These are phyloP conservation scores for Drosophila leonis DNA, from an alignment of 2,888 invertebrate genomes.

Conservation along the genomic window DNA sequence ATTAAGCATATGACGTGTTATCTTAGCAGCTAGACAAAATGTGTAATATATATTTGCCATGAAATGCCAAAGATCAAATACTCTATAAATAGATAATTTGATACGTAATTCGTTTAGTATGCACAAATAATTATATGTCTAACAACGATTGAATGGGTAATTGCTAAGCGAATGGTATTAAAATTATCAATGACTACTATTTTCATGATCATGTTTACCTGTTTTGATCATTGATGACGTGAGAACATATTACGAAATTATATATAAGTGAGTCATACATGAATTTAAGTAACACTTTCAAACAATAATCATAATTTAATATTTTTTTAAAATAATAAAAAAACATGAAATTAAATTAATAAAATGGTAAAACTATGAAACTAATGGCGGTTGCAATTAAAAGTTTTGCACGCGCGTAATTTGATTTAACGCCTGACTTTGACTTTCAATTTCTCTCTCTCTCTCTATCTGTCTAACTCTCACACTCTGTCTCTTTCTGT, in stretches of 20 bases:
- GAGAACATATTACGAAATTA: neutral
- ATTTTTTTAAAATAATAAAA: neutral
- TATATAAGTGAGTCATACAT: neutral
- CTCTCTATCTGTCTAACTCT: neutral
- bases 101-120: neutral
- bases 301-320: neutral
- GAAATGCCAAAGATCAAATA: neutral
- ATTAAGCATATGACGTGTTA: slow-evolving; percentile 71
- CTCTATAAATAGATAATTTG: neutral
- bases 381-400: slow-evolving; percentile 63
- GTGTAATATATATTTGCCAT: neutral
- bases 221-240: too few relatives aligned
- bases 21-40: slow-evolving; percentile 3
- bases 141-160: neutral
- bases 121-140: neutral
- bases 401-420: slow-evolving; percentile 59
- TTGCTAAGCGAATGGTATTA: neutral
- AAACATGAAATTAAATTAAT: slow-evolving; percentile 21
- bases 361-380: slow-evolving; percentile 24
- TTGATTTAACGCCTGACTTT: slow-evolving; percentile 63
- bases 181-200: neutral
- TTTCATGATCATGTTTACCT: too few relatives aligned
- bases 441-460: neutral
- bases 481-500: neutral
- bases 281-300: too few relatives aligned